Evolutionary conservation across 1,140 invertebrate genomes (phyloP).

Genomic region (Pogonomyrmex californicus): DNA sequence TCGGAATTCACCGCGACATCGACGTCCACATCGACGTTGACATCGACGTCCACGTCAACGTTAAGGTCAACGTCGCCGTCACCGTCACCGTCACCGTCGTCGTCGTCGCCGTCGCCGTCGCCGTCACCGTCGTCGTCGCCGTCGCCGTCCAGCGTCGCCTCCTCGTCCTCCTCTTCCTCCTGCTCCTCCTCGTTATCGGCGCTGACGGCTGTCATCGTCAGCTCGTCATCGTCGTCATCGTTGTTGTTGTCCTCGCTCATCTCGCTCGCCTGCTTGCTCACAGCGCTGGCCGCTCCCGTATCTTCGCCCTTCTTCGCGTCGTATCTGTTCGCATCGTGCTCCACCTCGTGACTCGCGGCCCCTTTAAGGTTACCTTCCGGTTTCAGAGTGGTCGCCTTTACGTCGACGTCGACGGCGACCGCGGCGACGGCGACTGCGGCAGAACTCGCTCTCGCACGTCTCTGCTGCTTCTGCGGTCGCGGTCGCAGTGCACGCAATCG

Average conservation of each 20-base stretch:
- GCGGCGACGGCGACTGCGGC: not conserved
- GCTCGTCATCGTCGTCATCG: conserved; percentile 67
- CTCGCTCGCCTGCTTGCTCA: conserved; percentile 8
- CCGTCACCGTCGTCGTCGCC: not conserved
- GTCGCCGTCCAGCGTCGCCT: conserved; percentile 40
- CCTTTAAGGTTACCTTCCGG: conserved; percentile 72
- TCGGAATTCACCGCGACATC: conserved; percentile 22
- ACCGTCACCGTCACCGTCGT: not conserved
- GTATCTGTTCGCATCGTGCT: not conserved
- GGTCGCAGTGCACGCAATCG: conserved; percentile 80
- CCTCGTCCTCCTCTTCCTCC: conserved; percentile 15
- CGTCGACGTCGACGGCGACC: not conserved
- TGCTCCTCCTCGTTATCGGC: not conserved
- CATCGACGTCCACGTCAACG: not conserved
- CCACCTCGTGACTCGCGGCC: conserved; percentile 27
- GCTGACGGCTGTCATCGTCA: conserved; percentile 64
- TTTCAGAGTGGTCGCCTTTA: not conserved
- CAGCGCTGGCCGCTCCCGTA: no score
- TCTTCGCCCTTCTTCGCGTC: conserved; percentile 60
- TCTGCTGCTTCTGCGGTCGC: conserved; percentile 67
- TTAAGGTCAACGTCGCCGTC: conserved; percentile 5
- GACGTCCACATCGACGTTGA: not conserved
- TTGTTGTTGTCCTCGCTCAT: conserved; percentile 48
- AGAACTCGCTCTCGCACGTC: not conserved
- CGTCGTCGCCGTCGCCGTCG: not conserved